Evolutionary conservation across 2,797 vertebrate genomes (phyloP), one percentile per base, ranked within the genome.

Genomic region (Xenentodon cancila): DNA sequence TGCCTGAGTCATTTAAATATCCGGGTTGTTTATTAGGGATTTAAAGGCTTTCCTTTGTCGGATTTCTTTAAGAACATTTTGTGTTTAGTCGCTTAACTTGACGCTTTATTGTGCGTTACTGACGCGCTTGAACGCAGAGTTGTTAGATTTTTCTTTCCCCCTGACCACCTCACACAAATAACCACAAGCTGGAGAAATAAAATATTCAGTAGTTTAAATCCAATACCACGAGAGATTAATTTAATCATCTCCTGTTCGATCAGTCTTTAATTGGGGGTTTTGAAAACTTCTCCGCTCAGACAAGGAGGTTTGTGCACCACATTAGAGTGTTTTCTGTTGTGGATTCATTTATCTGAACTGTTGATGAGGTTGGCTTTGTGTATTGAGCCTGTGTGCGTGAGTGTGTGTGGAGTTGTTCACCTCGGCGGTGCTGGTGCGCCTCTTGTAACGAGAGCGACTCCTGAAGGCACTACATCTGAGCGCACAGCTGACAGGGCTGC

Each of bases 371-470:
- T 60, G 69, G 81, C 85, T 86, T 87, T 91, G 89, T 88, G 86
- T 88, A 59, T 84, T 80, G 40, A 51, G 67, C 46, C 45, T 9
- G n/a, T 18, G 21, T 32, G 20, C 12, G 42, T 18, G 22, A 13
- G 42, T 51, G 68, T 64, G 77, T 72, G 80, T 52, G 64, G 75
- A 75, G 81, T 85, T 85, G 84, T 77, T 82, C 84, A 81, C 86
- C 84, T 89, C 79, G 5, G 84, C 64, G 76, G 83, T 75, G 84
- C 70, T 84, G 87, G 76, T 88, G 86, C 83, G 84, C 85, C 88
- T 90, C 83, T 88, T 89, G 87, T 82, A 90, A 87, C 87, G 75
- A 68, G 86, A 91, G 92, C 92, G 90, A 92, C 91, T 93, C 92
- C 91, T 92, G 87, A 92, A 93, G 91, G 92, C 86, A 79, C 86